These are phyloP conservation scores for Notechis scutatus DNA, from an alignment of 2,113 vertebrate genomes.

Conservation along the genomic window DNA sequence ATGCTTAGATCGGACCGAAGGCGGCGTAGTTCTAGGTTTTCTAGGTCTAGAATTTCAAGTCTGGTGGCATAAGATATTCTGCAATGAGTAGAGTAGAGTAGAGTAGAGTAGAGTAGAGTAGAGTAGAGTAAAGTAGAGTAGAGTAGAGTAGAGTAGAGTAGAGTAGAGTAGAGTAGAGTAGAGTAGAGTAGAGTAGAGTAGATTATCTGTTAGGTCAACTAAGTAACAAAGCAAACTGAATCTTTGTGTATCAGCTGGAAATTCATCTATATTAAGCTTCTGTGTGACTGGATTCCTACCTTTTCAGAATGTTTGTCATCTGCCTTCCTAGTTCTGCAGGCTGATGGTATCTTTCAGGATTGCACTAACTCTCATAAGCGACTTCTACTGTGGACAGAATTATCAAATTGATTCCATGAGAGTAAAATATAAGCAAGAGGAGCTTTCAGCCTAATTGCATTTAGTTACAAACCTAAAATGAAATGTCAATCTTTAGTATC, in stretches of 20 bases:
- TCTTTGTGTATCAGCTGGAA: slow-evolving; percentile 14
- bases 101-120: too few species aligned
- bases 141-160: too few species aligned
- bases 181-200: too few species aligned
- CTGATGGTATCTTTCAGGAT: neutral
- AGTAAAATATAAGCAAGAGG: neutral
- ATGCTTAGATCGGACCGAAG: too few species aligned
- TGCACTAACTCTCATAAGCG: neutral
- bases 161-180: too few species aligned
- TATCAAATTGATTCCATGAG: neutral
- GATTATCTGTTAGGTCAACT: slow-evolving; percentile 2
- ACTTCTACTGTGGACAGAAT: neutral
- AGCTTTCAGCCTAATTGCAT: neutral
- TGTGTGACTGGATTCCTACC: slow-evolving; percentile 7
- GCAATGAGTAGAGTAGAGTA: too few species aligned
- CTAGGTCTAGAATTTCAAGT: too few species aligned
- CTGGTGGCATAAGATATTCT: too few species aligned
- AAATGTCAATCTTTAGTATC: neutral
- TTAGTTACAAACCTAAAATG: neutral
- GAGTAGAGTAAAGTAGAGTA: too few species aligned
- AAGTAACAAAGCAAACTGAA: slow-evolving; percentile 14
- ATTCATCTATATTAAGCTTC: slow-evolving; percentile 21
- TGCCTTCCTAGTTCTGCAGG: neutral
- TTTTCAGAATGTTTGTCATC: neutral
- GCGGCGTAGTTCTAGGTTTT: too few species aligned